phyloP scores from a whole-genome alignment of 2,888 invertebrate genomes.

The Maniola hyperantus region DNA sequence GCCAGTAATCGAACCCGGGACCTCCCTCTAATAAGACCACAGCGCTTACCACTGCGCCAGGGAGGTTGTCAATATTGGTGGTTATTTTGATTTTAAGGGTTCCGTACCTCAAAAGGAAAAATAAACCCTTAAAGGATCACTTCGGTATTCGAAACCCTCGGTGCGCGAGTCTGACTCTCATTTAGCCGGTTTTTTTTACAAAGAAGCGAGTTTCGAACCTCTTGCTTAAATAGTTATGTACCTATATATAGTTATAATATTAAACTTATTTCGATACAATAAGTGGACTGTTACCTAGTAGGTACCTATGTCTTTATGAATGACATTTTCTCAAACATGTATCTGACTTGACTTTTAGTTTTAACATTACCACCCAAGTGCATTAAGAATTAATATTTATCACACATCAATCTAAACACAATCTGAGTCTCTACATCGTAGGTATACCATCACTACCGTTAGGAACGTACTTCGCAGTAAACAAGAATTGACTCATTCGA shows the following conservation, averaged over 20 bases:
- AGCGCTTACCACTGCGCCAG: no score
- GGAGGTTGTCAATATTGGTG: no score
- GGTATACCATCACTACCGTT: slow-evolving; percentile 23
- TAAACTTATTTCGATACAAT: not conserved
- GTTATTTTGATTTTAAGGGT: no score
- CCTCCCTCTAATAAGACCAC: no score
- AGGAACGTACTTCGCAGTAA: slow-evolving; percentile 17
- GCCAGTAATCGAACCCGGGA: no score
- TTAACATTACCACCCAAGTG: slow-evolving; percentile 21
- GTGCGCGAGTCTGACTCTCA: no score
- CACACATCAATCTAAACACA: slow-evolving; percentile 20
- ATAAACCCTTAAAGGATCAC: no score
- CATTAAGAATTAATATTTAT: slow-evolving; percentile 11
- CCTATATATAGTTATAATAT: no score
- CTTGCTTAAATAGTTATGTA: not conserved
- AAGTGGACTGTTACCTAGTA: not conserved
- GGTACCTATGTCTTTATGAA: not conserved
- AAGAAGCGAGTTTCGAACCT: no score
- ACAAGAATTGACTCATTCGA: slow-evolving; percentile 40
- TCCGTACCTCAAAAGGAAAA: no score
- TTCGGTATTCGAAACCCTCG: no score
- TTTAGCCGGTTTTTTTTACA: no score
- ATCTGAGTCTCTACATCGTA: slow-evolving; percentile 3
- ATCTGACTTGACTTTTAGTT: not conserved
- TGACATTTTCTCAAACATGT: not conserved